phyloP scores from a whole-genome alignment of 2,888 invertebrate species.

The Drosophila cognata region DNA sequence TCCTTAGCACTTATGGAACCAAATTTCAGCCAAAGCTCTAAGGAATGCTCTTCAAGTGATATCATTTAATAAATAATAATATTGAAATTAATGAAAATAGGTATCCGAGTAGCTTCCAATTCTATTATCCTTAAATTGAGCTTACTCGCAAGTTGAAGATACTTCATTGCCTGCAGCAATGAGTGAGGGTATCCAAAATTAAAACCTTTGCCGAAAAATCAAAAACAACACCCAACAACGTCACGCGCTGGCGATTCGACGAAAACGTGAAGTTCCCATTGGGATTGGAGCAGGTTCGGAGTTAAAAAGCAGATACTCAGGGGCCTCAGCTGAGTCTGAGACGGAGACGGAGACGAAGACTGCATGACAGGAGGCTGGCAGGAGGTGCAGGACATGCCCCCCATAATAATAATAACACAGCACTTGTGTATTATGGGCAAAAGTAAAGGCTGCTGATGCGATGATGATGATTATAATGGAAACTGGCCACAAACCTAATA shows the following conservation, averaged over 20 bases:
- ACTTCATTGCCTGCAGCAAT: neutral
- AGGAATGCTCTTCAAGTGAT: neutral
- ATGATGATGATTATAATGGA: conserved; percentile 55
- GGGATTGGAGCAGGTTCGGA: conserved; percentile 14
- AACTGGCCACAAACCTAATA: conserved; percentile 59
- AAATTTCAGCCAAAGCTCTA: neutral
- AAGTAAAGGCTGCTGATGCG: conserved; percentile 56
- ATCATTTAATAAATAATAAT: too few species aligned
- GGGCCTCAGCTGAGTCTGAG: neutral
- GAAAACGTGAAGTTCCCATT: conserved; percentile 56
- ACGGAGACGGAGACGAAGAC: conserved; percentile 13
- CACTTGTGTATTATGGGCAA: conserved; percentile 49
- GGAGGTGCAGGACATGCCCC: conserved; percentile 57
- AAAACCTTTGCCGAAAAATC: conserved; percentile 44
- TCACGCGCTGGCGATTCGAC: conserved; percentile 58
- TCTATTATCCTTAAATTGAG: too few species aligned
- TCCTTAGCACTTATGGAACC: neutral
- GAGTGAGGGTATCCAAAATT: conserved; percentile 32
- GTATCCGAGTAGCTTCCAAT: neutral
- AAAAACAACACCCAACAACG: conserved; percentile 34
- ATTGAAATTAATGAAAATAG: neutral
- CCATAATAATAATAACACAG: conserved; percentile 48
- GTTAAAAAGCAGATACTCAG: neutral
- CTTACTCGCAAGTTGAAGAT: neutral
- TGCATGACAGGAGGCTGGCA: conserved; percentile 57